Evolutionary conservation across 2,113 vertebrate genomes (phyloP).

Genomic region (Eolophus roseicapilla): DNA sequence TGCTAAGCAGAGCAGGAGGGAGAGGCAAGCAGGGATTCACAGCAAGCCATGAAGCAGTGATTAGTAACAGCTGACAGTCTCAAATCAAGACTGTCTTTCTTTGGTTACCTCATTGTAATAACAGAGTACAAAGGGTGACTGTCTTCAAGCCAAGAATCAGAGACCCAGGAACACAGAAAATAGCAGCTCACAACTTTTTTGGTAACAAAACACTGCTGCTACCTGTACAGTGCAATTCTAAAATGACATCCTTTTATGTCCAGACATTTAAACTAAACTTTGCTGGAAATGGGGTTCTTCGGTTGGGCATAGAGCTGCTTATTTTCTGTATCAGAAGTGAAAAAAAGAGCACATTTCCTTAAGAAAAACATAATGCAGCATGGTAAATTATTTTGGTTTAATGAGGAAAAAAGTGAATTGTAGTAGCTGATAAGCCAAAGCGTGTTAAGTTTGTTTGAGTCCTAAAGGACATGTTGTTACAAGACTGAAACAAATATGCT

Average conservation of each 20-base stretch:
- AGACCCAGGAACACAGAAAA: constrained; percentile 73
- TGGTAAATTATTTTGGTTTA: not conserved
- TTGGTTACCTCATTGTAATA: constrained; percentile 78
- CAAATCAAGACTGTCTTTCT: constrained; percentile 77
- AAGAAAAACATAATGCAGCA: not conserved
- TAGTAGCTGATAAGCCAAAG: not conserved
- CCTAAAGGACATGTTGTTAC: not conserved
- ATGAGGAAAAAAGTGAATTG: not conserved
- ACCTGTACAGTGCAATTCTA: constrained; percentile 60
- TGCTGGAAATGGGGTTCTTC: not conserved
- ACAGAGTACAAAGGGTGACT: constrained; percentile 80
- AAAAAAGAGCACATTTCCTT: not conserved
- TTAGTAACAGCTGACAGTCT: constrained; percentile 84
- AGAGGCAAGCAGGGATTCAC: constrained; percentile 69
- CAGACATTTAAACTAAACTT: constrained; percentile 8
- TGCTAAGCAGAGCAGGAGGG: constrained; percentile 83
- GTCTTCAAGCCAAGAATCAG: constrained; percentile 78
- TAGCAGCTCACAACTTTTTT: constrained; percentile 59
- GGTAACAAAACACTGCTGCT: constrained; percentile 47
- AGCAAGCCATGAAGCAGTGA: constrained; percentile 78
- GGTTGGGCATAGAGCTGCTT: not conserved
- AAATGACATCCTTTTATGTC: constrained; percentile 17
- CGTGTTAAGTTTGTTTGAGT: not conserved
- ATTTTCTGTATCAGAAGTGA: not conserved
- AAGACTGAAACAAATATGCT: not conserved